Percentiles rank a stretch among this genome's conserved stretches.
Evolutionary conservation across 2,888 invertebrate species (phyloP).

Genomic region (Lepidonotus clava): DNA sequence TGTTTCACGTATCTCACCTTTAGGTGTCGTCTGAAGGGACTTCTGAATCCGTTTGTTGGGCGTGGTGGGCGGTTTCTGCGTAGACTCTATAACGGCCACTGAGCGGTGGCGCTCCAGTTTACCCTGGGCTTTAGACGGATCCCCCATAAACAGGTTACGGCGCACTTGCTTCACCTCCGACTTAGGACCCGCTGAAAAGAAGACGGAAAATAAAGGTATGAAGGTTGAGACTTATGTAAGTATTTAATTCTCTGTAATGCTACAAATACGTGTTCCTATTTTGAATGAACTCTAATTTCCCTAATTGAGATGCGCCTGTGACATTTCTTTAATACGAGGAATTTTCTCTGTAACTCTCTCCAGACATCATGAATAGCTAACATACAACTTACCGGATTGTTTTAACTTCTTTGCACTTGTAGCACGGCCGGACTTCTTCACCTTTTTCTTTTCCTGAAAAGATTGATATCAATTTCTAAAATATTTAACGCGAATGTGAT

Average conservation of each 20-base stretch:
- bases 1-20: no score
- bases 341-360: no score
- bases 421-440: background rate
- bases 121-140: constrained; percentile 41
- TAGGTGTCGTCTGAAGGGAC: constrained; percentile 55
- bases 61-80: background rate
- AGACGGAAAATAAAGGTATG: no score
- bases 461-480: background rate
- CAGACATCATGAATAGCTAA: no score
- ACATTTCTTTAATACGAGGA: no score
- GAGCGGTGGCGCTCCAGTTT: constrained; percentile 71
- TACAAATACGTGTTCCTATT: no score
- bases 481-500: background rate
- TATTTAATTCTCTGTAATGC: no score
- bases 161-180: constrained; percentile 57
- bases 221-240: no score
- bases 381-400: background rate
- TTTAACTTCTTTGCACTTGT: constrained; percentile 29
- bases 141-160: constrained; percentile 64
- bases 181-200: background rate
- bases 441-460: constrained; percentile 31
- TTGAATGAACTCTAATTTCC: no score
- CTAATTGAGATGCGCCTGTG: no score
- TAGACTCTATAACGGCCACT: constrained; percentile 70
- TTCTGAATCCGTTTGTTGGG: constrained; percentile 14